Base-by-base conservation (phyloP, 2,888 invertebrate species). In the Ferrisia virgata region DNA sequence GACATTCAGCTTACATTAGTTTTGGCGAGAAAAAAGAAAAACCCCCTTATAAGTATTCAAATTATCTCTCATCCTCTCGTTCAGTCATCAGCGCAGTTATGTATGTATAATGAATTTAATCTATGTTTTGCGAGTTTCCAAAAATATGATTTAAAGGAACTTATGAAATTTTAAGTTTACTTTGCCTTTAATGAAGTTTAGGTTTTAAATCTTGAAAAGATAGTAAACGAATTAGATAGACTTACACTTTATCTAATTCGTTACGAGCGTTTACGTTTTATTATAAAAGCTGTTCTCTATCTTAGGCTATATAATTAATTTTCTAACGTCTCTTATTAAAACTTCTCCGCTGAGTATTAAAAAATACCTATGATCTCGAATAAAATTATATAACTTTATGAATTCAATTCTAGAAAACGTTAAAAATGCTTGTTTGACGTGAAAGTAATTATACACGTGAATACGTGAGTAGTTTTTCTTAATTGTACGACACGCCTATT, bases 151-250 rank as follows among this genome's bases (percentile, higher is more conserved):
- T 76, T 31, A 76, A 76, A 76, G 72, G 72, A 76, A 76, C 36
- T 31, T 76, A 76, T 76, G 36, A 76, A 76, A 76, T 76, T 76
- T 76, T 1, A 76, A 76, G 28, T 33, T 76, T 76, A 76, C 72
- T 76, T 76, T 76, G 72, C 18, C 72, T 36, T 76, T 76, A 36
- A 76, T 76, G 72, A 76, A 76, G 72, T 76, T 76, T 76, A 36
- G 72, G 28, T 76, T 76, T 72, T 76, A 76, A 76, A 28, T 76
- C 72, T 25, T 76, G 25, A 76, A 28, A 76, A 76, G 72, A 76
- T 76, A 28, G 36, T 76, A 76, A 76, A 76, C 72, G 72, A 76
- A 76, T 31, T 76, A 76, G 72, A 76, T 76, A 76, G 28, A 76
- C 72, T 76, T 72, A 25, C 18, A 72, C 72, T 76, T 28, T 28